These are phyloP conservation scores for Hemichromis elongatus DNA, from an alignment of 2,113 vertebrate species.

Conservation along the genomic window DNA sequence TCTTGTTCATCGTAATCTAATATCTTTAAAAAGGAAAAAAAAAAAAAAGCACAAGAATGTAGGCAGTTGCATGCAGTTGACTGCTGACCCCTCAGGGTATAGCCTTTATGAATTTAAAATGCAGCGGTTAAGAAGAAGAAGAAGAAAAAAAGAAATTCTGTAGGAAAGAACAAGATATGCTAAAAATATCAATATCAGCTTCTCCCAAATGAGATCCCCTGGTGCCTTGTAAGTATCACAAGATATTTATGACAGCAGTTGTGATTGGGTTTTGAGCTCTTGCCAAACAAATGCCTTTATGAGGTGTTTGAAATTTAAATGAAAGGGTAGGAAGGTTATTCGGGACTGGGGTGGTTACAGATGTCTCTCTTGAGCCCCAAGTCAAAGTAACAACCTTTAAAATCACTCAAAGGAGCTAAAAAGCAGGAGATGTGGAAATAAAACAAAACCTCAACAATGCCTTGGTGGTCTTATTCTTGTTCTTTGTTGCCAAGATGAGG, in stretches of 20 bases:
- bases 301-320: conserved; percentile 55
- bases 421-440: neutral
- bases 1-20: conserved; percentile 24
- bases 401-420: conserved; percentile 21
- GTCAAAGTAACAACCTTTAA: conserved; percentile 12
- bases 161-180: conserved; percentile 5
- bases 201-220: conserved; percentile 16
- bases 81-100: conserved; percentile 31
- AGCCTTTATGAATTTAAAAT: conserved; percentile 6
- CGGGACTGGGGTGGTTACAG: conserved; percentile 3
- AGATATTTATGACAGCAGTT: conserved; percentile 24
- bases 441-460: conserved; percentile 39
- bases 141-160: neutral
- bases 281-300: conserved; percentile 40
- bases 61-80: conserved; percentile 13
- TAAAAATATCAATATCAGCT: conserved; percentile 45
- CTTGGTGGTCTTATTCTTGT: conserved; percentile 27
- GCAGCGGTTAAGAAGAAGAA: neutral
- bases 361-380: conserved; percentile 1
- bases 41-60: neutral
- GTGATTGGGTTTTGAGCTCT: conserved; percentile 33
- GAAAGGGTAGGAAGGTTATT: conserved; percentile 19
- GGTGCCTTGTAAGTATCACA: conserved; percentile 33
- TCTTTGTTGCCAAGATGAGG: conserved; percentile 10
- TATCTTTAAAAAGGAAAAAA: neutral